Evolutionary conservation across 2,888 invertebrate species (phyloP).

Genomic region (Meloe dianella): DNA sequence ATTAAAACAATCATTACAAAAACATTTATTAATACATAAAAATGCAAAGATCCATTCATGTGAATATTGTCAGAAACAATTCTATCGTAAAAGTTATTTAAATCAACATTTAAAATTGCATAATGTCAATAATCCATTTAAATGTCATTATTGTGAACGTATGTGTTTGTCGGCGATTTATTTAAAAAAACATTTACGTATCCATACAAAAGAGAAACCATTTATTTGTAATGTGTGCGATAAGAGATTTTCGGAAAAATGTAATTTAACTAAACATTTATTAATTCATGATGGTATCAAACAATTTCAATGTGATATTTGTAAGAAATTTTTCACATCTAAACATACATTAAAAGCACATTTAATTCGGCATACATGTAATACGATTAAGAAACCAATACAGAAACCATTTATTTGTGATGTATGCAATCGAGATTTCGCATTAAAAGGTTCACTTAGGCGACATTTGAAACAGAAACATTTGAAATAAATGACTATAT

Average conservation of each 20-base stretch:
- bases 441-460: neutral
- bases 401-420: neutral
- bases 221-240: neutral
- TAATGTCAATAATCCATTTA: neutral
- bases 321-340: neutral
- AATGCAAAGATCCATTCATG: neutral
- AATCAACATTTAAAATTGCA: neutral
- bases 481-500: too few species aligned
- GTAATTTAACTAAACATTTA: neutral
- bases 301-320: neutral
- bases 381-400: neutral
- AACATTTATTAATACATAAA: neutral
- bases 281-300: neutral
- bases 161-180: neutral
- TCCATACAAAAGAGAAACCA: neutral
- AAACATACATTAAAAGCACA: too few species aligned
- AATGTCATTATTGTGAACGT: neutral
- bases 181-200: neutral
- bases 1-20: neutral
- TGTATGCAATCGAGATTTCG: neutral
- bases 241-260: neutral
- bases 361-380: too few species aligned
- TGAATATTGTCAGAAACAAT: too few species aligned
- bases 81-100: too few species aligned
- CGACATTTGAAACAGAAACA: too few species aligned